A percentile compares a stretch with the other conserved stretches of the same genome.
Conservation (phyloP, 2,113 vertebrate species). For the Zapornia atra region DNA sequence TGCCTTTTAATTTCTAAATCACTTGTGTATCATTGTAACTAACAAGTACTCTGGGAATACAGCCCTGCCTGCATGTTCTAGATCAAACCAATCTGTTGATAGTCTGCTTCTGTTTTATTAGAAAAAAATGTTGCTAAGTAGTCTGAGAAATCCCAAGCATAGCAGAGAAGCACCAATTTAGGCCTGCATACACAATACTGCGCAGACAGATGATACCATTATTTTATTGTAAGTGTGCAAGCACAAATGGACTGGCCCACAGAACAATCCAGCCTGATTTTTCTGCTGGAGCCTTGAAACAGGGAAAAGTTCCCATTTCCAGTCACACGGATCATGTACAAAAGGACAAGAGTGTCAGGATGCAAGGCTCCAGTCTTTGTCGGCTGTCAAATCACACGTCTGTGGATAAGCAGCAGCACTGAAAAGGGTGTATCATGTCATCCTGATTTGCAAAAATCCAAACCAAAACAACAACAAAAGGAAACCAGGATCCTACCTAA, state of each 20-base stretch:
- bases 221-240: neutral
- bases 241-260: neutral
- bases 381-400: neutral
- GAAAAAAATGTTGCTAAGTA: neutral
- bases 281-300: neutral
- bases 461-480: too few species aligned
- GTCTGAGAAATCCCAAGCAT: neutral
- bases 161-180: neutral
- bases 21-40: neutral
- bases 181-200: neutral
- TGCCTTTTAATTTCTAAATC: slow-evolving; percentile 31
- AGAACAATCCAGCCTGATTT: neutral
- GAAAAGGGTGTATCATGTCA: neutral
- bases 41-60: slow-evolving; percentile 26
- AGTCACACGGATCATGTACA: neutral
- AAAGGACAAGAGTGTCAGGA: neutral
- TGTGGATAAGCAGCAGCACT: neutral
- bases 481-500: neutral
- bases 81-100: neutral
- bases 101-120: neutral
- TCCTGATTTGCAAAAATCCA: neutral
- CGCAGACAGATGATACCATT: neutral
- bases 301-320: neutral
- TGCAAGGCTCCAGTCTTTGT: neutral
- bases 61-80: neutral